These are phyloP conservation scores for Prolemur simus DNA, from an alignment of 2,113 vertebrate genomes.

Conservation along the genomic window DNA sequence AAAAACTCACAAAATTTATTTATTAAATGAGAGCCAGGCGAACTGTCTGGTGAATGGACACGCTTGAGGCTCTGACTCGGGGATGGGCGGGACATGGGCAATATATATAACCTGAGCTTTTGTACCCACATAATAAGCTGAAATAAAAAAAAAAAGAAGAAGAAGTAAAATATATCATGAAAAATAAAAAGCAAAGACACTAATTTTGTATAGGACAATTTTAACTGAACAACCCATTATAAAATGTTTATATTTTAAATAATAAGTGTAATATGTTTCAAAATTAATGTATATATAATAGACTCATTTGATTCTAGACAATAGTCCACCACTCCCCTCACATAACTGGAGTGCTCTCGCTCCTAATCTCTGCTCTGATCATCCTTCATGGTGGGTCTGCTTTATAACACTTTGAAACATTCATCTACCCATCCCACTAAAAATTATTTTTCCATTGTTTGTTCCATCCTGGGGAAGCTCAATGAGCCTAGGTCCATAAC, in stretches of 20 bases:
- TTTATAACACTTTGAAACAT: neutral
- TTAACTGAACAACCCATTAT: neutral
- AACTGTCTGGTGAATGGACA: too few species aligned
- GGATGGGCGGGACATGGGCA: too few species aligned
- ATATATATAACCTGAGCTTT: too few species aligned
- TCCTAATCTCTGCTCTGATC: neutral
- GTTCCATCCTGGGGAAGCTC: neutral
- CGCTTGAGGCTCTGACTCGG: too few species aligned
- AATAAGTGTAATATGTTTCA: neutral
- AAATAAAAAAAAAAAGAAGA: too few species aligned
- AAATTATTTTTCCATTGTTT: neutral
- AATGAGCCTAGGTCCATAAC: neutral
- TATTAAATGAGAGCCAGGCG: too few species aligned
- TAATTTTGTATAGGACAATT: neutral
- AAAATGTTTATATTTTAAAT: neutral
- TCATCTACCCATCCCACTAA: neutral
- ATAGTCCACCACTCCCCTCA: neutral
- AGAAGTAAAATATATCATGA: slow-evolving; percentile 9
- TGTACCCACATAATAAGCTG: too few species aligned
- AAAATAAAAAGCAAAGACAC: neutral
- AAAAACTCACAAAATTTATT: neutral
- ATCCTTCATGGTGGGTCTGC: neutral
- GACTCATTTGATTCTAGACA: neutral
- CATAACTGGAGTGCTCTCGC: neutral
- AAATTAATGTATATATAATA: neutral